Evolutionary conservation across 2,888 invertebrate species (phyloP), one percentile per base, ranked within the genome.

Genomic region (Arrhopalites spinosus): DNA sequence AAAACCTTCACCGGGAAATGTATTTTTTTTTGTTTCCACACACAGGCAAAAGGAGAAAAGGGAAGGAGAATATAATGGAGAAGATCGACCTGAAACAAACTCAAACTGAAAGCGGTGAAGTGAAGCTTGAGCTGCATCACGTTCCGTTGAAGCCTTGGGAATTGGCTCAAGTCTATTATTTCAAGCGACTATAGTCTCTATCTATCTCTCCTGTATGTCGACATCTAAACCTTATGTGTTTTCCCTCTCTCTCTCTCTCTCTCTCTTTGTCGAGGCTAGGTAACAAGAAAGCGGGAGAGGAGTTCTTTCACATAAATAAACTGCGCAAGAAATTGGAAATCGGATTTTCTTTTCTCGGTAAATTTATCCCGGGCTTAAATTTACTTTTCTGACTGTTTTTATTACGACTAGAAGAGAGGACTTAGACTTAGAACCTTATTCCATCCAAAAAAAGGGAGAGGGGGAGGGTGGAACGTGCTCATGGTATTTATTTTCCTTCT

Each of bases 141-240:
- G 23, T n/a, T 27, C 15, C n/a, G 30, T 17, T 29, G 50, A 43
- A 47, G 68, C 27, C 47, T 45, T 17, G 71, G 72, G 67, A 76
- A 76, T 76, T 76, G 72, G 67, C 68, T 73, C 50, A 63, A 50
- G 77, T 77, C 77, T 66, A 77, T 77, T 77, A 77, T 77, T 76
- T 76, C 76, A 76, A 69, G 63, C 76, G 15, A 59, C 71, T 72
- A 72, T 72, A 72, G 71, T 20, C 30, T 36, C 71, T 72, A 59
- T 69, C 69, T 69, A 56, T 72, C 71, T 72, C 71, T 5, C 36
- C 25, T 59, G 13, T 15, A 27, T 15, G 59, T 59, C 59, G 13
- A 59, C 5, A 27, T 59, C 59, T 59, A 59, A 59, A 47, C 69
- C 59, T 59, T 30, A 59, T 47, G 59, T 36, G 59, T 59, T 30